Evolutionary conservation across 30 jellyfish, hydroid and myxozoan species (phyloP).

Genomic region (Rhopilema esculentum): DNA sequence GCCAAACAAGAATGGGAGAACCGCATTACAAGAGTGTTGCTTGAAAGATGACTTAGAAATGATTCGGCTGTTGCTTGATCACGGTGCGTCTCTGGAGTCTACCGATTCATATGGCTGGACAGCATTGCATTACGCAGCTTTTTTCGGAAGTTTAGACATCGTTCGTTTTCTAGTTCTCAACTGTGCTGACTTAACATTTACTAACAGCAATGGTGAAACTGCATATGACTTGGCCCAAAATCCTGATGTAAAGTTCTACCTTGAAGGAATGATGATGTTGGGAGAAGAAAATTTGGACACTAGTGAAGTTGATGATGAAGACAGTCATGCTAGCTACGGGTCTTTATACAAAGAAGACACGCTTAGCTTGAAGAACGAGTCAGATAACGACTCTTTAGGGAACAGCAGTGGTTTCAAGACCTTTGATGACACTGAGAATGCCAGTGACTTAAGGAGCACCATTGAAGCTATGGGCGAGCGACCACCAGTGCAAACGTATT

Average conservation of each 20-base stretch:
- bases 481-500: constrained; percentile 31
- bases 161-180: constrained; percentile 80
- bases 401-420: constrained; percentile 29
- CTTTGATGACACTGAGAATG: constrained; percentile 1
- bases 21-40: constrained; percentile 89
- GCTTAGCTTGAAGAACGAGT: constrained; percentile 15
- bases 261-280: constrained; percentile 60
- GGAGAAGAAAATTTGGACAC: constrained; percentile 2
- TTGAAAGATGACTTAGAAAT: constrained; percentile 76
- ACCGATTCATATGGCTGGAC: constrained; percentile 87
- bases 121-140: constrained; percentile 86
- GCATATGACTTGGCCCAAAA: constrained; percentile 78
- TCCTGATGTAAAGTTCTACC: constrained; percentile 51
- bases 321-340: constrained; percentile 18
- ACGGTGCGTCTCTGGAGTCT: constrained; percentile 89
- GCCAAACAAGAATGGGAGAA: constrained; percentile 76
- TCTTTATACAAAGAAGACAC: not conserved
- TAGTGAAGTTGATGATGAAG: constrained; percentile 40
- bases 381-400: constrained; percentile 24
- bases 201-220: constrained; percentile 66
- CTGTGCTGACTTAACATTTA: constrained; percentile 75
- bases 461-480: constrained; percentile 36
- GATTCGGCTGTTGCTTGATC: constrained; percentile 85
- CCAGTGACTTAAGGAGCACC: constrained; percentile 42
- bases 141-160: constrained; percentile 69